Evolutionary conservation across 2,888 invertebrate species (phyloP), one percentile per base, ranked within the genome.

Genomic region (Chrysolina americana): DNA sequence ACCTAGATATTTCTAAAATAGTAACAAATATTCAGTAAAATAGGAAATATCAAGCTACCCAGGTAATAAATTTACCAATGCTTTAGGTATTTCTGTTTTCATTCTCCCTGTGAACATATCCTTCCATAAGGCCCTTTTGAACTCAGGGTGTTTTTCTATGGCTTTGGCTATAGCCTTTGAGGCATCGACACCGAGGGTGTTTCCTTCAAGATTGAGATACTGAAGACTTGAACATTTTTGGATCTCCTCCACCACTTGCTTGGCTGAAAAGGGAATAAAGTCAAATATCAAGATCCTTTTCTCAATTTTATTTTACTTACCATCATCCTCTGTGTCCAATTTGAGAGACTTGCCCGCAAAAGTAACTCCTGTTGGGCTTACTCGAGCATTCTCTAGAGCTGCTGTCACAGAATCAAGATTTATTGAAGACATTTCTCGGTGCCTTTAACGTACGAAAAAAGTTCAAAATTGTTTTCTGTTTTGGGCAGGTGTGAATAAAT

Each of bases 21-120:
- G 9, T 41, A 11, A 50, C 23, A 17, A 63, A 23, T 3, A 13
- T 53, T 36, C 36, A 36, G 41, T 10, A 41, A 5, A 41, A 41
- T 4, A 19, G 44, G 44, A 13, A 19, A 62, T 13, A 0, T 13
- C 6, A 19, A 11, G 23, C 36, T 36, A 8, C 36, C 3, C 36
- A 36, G 36, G 36, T 4, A 6, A 8, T 13, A 64, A 63, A 65
- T 63, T 89, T 87, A 94, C 95, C 86, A 99, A 87, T 9, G 98
- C 97, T 53, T 92, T 91, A 0, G 99, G 99, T 84, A 99, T 99
- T 89, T 99, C 99, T 0, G 94, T 92, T 88, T 98, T 99, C 89
- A 97, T 92, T 65, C 99, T 90, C 0, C 98, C 96, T 0, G 99
- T 99, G 86, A 99, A 99, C 92, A 99, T 93, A 85, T 99, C 98